Evolutionary conservation across 1,140 invertebrate species (phyloP), one percentile per base, ranked within the genome.

Genomic region (Cydia pomonella): DNA sequence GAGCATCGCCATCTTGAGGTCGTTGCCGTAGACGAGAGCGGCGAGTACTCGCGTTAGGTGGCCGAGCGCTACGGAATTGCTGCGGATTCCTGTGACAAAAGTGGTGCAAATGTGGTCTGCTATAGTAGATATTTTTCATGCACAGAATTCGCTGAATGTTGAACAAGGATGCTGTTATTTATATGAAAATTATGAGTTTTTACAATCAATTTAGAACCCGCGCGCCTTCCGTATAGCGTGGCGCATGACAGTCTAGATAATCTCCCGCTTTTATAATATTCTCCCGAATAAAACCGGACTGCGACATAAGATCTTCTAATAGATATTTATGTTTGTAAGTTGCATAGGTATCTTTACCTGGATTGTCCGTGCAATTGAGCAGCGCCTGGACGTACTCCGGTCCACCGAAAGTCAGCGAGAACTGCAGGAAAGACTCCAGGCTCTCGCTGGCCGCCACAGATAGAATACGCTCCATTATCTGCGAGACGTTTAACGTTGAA

Each of bases 391-490:
- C 95, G 83, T 98, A 97, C 83, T 98, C 97, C 0, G 96, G 95
- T 3, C 96, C 96, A 21, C 97, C 97, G 77, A 98, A 96, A 0
- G 97, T 98, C 50, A 95, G 94, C 0, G 97, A 97, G 84, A 98
- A 97, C 77, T 95, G 94, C 63, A 96, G 93, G 90, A 97, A 98
- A 10, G 95, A 94, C 50, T 96, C 95, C 1, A 97, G 88, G 0
- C 96, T 95, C 85, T 98, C 96, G 64, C 96, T 96, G 0, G 97
- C 96, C 0, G 98, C 98, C 82, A 98, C 97, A 2, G 97, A 95
- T 7, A 99, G 92, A 76, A 99, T 97, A 0, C 96, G 97, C 92
- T 99, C 98, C 96, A 99, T 98, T 47, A 98, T 97, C 94, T 97
- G 95, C 9, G 77, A 53, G 66, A 50, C 18, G 21, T 47, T n/a